A percentile compares a stretch with the other conserved stretches of the same genome.
These are phyloP conservation scores for Sepiola atlantica DNA, from an alignment of 2,888 invertebrate species.

Conservation along the genomic window DNA sequence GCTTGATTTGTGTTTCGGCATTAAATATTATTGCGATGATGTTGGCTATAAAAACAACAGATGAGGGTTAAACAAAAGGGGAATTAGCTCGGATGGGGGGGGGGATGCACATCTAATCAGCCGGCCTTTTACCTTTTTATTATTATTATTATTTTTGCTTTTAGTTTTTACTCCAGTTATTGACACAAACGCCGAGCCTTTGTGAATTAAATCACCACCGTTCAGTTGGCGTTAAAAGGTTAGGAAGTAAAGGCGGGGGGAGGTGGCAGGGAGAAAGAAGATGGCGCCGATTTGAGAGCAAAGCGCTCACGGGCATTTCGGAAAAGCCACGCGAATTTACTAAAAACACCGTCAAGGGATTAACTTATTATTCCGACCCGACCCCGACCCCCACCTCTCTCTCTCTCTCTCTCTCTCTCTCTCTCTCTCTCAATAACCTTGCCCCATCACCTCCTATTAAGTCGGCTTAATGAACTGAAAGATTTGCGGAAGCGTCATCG, in stretches of 20 bases:
- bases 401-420: too few relatives aligned
- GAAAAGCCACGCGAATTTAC: not conserved
- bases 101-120: not conserved
- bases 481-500: conserved; percentile 8
- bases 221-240: too few relatives aligned
- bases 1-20: not conserved
- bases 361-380: not conserved
- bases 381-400: too few relatives aligned
- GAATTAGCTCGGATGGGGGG: not conserved
- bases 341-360: not conserved
- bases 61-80: not conserved
- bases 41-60: not conserved
- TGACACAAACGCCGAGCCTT: not conserved
- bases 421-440: not conserved
- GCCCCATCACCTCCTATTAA: not conserved
- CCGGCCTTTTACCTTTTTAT: not conserved
- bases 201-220: not conserved
- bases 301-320: not conserved
- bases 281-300: not conserved
- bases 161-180: not conserved
- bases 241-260: too few relatives aligned
- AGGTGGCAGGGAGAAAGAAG: not conserved
- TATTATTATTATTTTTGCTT: not conserved
- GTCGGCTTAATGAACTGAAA: not conserved
- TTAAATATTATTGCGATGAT: not conserved